phyloP scores from a whole-genome alignment of 1,140 invertebrate genomes.

The Leptinotarsa lineolata region DNA sequence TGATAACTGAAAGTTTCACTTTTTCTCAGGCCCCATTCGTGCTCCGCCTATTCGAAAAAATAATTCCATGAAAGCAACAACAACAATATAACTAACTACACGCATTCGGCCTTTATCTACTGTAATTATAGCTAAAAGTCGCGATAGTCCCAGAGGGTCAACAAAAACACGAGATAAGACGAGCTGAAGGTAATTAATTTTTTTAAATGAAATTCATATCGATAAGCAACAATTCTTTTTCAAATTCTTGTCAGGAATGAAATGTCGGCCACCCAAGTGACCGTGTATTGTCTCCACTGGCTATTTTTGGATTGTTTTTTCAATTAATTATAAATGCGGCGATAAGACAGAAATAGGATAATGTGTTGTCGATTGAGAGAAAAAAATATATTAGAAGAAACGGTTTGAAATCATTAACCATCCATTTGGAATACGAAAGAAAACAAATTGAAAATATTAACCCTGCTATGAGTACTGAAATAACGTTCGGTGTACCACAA shows the following conservation, averaged over 20 bases:
- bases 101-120: not conserved
- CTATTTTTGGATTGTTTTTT: constrained; percentile 6
- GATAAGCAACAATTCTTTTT: not conserved
- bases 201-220: not conserved
- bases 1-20: too few species aligned
- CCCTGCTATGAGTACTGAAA: too few species aligned
- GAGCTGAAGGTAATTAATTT: constrained; percentile 16
- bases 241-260: not conserved
- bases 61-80: constrained; percentile 2
- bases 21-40: not conserved
- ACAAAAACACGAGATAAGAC: constrained; percentile 10
- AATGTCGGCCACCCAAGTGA: constrained; percentile 16
- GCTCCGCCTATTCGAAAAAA: not conserved
- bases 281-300: not conserved
- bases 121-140: constrained; percentile 16
- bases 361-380: not conserved
- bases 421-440: too few species aligned
- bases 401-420: too few species aligned
- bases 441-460: too few species aligned
- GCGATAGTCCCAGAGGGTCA: constrained; percentile 4
- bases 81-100: constrained; percentile 4
- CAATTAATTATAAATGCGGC: not conserved
- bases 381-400: too few species aligned
- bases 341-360: constrained; percentile 9
- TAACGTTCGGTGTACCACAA: too few species aligned